Evolutionary conservation across 2,888 invertebrate species (phyloP), one percentile per base, ranked within the genome.

Genomic region (Ormyrus rosae): DNA sequence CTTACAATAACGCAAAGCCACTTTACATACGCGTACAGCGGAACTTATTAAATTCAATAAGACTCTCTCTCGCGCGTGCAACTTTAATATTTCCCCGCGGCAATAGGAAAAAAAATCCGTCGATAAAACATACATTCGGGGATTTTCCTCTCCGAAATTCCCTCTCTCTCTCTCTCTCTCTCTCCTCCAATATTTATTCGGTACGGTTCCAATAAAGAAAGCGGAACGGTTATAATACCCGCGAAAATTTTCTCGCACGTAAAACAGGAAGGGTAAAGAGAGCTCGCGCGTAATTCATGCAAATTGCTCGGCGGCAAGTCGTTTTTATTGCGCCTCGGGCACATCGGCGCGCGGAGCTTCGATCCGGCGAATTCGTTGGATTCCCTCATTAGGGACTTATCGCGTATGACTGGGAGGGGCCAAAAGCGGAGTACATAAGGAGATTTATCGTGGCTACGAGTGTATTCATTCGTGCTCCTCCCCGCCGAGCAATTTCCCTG

Each of bases 351-450:
- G 34, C 70, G 51, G 5, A 34, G n/a, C n/a, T 13, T n/a, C 50
- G 11, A 34, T 48, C 50, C 50, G n/a, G 71, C 10, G 45, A 70
- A 72, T 65, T 68, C 67, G 73, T 68, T 55, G 53, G 72, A 74
- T 81, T 81, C 55, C 55, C 79, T 79, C 76, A 72, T 82, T 79
- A 79, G 79, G 73, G 76, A 76, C 79, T 82, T 82, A 76, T 78
- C 70, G 10, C 10, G 9, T 4, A 45, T 5, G 9, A 9, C 34
- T 34, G 34, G n/a, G 55, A 11, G 65, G 45, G 19, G 73, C 8
- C n/a, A 48, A 19, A 34, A n/a, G 45, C 6, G 45, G 58, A 46
- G 13, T 61, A 51, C 8, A 69, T 45, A 75, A 68, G 67, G 74
- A 75, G 81, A 81, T 78, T 81, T 81, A 78, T 75, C 10, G 64